phyloP scores from a whole-genome alignment of 2,797 vertebrate genomes.

The Lepilemur ruficaudatus region DNA sequence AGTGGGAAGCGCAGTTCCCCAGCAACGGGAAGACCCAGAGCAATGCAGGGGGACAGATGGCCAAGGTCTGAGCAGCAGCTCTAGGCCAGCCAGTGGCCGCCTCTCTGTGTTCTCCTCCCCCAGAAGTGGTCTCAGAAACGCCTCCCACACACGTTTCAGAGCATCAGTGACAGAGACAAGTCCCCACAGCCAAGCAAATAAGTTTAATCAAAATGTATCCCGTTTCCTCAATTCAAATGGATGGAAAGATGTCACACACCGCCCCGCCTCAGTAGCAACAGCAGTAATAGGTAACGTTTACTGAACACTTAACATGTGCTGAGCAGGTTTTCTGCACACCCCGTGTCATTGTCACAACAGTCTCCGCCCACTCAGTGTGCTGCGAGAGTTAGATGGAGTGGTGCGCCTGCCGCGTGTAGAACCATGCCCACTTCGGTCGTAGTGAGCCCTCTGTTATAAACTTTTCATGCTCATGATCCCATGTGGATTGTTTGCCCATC shows the following conservation, averaged over 20 bases:
- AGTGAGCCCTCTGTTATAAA: not conserved
- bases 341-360: accelerated
- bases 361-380: too few relatives aligned
- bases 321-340: not conserved
- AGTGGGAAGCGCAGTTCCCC: accelerated
- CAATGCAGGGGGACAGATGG: not conserved
- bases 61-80: not conserved
- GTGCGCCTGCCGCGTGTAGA: accelerated
- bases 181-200: not conserved
- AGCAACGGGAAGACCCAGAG: not conserved
- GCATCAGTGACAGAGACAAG: not conserved
- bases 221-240: not conserved
- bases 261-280: not conserved
- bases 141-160: not conserved
- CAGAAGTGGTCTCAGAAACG: not conserved
- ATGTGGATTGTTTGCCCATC: not conserved
- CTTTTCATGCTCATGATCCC: not conserved
- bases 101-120: not conserved
- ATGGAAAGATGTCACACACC: not conserved
- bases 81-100: too few relatives aligned
- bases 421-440: not conserved
- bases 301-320: not conserved
- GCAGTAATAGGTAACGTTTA: not conserved
- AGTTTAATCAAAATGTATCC: not conserved
- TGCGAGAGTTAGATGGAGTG: not conserved